These are phyloP conservation scores for Drosophila sulfurigaster DNA, from an alignment of 1,140 invertebrate species.

Conservation along the genomic window DNA sequence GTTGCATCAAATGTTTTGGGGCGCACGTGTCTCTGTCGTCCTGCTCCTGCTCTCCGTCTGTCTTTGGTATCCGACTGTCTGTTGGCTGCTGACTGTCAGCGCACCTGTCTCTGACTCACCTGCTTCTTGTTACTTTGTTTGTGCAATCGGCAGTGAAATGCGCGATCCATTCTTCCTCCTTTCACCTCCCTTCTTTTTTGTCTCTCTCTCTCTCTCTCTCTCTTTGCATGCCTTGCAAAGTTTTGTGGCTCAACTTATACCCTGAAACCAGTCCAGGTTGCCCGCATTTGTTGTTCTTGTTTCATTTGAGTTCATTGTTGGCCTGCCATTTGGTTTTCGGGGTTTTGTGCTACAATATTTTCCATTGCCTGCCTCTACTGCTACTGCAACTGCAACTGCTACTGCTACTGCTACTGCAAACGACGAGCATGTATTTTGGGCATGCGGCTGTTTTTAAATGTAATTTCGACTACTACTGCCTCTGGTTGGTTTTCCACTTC, in stretches of 20 bases:
- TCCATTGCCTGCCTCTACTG: constrained; percentile 4
- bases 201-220: too few relatives aligned
- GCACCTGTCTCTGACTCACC: constrained; percentile 19
- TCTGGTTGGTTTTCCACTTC: constrained; percentile 41
- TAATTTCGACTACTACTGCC: constrained; percentile 39
- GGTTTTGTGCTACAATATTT: constrained; percentile 35
- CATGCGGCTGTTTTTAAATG: constrained; percentile 37
- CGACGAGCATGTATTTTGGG: constrained; percentile 20
- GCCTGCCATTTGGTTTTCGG: constrained; percentile 14
- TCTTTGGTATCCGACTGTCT: background rate
- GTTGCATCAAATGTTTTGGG: constrained; percentile 61
- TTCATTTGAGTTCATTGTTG: constrained; percentile 13
- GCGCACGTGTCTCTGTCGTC: constrained; percentile 43
- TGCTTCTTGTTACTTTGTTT: constrained; percentile 42
- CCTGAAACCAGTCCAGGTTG: constrained; percentile 23
- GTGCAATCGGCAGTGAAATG: constrained; percentile 53
- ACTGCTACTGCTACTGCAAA: constrained; percentile 2
- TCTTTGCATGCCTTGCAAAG: constrained; percentile 8
- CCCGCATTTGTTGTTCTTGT: constrained; percentile 35
- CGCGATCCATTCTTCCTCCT: constrained; percentile 2
- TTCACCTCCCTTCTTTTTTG: background rate
- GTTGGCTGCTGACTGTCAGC: constrained; percentile 34
- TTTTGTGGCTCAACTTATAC: constrained; percentile 39
- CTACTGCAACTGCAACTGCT: background rate
- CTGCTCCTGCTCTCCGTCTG: background rate